phyloP scores from a whole-genome alignment of 2,113 vertebrate genomes.

The Reinhardtius hippoglossoides region DNA sequence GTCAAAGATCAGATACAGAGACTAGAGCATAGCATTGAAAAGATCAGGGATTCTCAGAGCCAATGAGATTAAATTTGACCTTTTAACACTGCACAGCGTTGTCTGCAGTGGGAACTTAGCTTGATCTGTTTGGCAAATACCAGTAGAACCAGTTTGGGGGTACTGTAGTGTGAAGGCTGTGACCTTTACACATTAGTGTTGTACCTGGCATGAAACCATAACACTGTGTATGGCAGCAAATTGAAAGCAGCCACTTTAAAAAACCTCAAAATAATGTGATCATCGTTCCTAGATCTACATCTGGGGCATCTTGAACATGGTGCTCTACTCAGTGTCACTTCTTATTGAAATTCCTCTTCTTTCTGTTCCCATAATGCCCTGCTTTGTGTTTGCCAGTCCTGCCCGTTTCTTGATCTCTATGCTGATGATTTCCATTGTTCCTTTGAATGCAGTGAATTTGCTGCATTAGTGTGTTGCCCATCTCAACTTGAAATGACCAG shows the following conservation, averaged over 20 bases:
- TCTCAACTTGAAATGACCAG: slow-evolving; percentile 46
- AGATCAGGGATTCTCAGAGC: slow-evolving; percentile 15
- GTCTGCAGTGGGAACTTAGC: slow-evolving; percentile 5
- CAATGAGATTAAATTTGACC: slow-evolving; percentile 29
- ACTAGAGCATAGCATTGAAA: neutral
- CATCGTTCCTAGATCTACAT: slow-evolving; percentile 10
- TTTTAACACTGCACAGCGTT: neutral
- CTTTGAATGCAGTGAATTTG: slow-evolving; percentile 41
- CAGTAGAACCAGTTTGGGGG: neutral
- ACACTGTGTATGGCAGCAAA: neutral
- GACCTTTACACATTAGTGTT: neutral
- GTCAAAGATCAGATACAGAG: neutral
- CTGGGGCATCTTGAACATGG: slow-evolving; percentile 16
- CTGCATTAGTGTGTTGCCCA: slow-evolving; percentile 46
- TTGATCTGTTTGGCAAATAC: slow-evolving; percentile 6
- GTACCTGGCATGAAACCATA: neutral
- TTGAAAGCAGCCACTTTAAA: slow-evolving; percentile 11
- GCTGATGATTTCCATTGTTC: slow-evolving; percentile 35
- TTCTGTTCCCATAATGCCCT: slow-evolving; percentile 30
- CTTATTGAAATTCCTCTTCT: slow-evolving; percentile 20
- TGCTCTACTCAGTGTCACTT: neutral
- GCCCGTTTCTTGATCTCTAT: slow-evolving; percentile 27
- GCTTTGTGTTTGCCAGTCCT: slow-evolving; percentile 44
- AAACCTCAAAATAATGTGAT: slow-evolving; percentile 10
- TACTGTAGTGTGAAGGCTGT: neutral